Conservation (phyloP, 2,888 invertebrate genomes). For the Melinaea menophilus region DNA sequence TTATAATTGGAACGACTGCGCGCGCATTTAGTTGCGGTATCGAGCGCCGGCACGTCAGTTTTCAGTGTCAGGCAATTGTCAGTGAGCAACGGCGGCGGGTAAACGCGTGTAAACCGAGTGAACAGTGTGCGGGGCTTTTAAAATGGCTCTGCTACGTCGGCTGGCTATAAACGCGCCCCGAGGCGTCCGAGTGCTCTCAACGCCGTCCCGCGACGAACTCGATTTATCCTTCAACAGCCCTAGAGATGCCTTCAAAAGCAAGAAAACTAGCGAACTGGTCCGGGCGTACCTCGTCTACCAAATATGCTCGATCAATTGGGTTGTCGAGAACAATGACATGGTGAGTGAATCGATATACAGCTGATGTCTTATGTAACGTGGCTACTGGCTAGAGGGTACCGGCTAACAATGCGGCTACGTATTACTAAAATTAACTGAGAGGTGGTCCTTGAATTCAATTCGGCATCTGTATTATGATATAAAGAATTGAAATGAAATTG, state of each 20-base stretch:
- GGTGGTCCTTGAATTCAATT: conserved; percentile 48
- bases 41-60: conserved; percentile 60
- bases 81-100: conserved; percentile 55
- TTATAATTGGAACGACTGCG: conserved; percentile 72
- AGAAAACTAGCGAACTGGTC: conserved; percentile 93
- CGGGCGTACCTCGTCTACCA: conserved; percentile 95
- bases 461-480: conserved; percentile 33
- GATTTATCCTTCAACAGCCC: conserved; percentile 93
- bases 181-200: conserved; percentile 54
- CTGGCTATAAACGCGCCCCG: conserved; percentile 60
- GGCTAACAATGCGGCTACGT: conserved; percentile 37
- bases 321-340: conserved; percentile 95
- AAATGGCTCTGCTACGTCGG: conserved; percentile 71
- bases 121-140: conserved; percentile 52
- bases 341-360: conserved; percentile 78
- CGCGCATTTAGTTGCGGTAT: conserved; percentile 64
- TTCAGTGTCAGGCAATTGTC: conserved; percentile 53
- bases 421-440: conserved; percentile 47
- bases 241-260: conserved; percentile 95
- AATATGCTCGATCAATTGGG: conserved; percentile 89
- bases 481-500: conserved; percentile 30
- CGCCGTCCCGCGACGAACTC: conserved; percentile 79
- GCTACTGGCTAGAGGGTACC: conserved; percentile 40
- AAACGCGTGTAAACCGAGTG: conserved; percentile 54
- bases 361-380: conserved; percentile 59